A percentile compares a stretch with the other conserved stretches of the same genome.
These are phyloP conservation scores for Stenoptilia bipunctidactyla DNA, from an alignment of 2,888 invertebrate genomes.

Conservation along the genomic window DNA sequence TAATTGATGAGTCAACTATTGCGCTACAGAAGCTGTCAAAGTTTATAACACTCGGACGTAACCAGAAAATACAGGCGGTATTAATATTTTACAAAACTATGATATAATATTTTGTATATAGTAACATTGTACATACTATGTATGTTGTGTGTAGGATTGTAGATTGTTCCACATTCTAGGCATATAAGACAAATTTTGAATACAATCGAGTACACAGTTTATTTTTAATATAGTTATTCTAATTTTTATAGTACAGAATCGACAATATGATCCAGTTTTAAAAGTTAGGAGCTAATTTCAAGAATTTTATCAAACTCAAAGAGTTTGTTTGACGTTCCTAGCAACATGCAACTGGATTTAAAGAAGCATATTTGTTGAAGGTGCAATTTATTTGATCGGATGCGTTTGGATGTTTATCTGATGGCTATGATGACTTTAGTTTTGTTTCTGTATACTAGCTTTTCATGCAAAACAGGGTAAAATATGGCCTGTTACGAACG, in stretches of 20 bases:
- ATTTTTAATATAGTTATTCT: conserved; percentile 20
- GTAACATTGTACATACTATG: conserved; percentile 63
- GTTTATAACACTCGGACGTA: too few relatives aligned
- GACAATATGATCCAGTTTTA: conserved; percentile 1
- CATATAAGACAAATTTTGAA: conserved; percentile 42
- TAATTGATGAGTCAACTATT: too few relatives aligned
- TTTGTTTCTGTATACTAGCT: background rate
- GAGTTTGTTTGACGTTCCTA: background rate
- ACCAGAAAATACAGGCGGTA: too few relatives aligned
- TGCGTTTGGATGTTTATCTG: background rate
- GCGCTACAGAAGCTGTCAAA: too few relatives aligned
- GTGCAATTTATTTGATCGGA: background rate
- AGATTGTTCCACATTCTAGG: conserved; percentile 54
- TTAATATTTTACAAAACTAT: too few relatives aligned
- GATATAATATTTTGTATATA: conserved; percentile 54
- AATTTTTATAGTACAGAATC: conserved; percentile 2
- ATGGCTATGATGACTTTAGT: background rate
- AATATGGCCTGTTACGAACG: too few relatives aligned
- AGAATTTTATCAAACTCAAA: background rate
- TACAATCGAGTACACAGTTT: conserved; percentile 37
- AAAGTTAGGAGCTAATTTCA: background rate
- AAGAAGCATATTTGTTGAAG: background rate
- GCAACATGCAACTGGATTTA: background rate
- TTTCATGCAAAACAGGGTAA: too few relatives aligned
- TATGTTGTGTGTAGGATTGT: conserved; percentile 60